Percentiles rank a stretch among this genome's conserved stretches.
phyloP scores from a whole-genome alignment of 1,140 invertebrate genomes.

The Drosophila suzukii region DNA sequence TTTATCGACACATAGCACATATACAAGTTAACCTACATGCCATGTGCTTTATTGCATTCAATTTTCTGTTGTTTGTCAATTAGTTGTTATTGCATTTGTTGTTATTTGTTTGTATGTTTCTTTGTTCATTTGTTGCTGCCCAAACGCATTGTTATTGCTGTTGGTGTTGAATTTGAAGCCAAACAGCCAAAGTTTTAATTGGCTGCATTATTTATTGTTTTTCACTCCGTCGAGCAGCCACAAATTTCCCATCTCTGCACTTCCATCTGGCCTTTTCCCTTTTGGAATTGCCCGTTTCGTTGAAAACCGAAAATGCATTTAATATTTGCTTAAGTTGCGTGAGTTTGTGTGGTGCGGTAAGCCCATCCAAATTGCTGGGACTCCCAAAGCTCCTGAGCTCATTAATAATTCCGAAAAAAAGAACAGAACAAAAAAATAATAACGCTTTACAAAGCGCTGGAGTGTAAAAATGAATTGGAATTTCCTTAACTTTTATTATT shows the following conservation, averaged over 20 bases:
- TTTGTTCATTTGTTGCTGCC: conserved; percentile 15
- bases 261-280: conserved; percentile 14
- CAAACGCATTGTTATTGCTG: conserved; percentile 28
- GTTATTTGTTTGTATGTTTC: background rate
- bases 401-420: conserved; percentile 28
- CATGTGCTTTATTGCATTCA: conserved; percentile 78
- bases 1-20: conserved; percentile 2
- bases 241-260: conserved; percentile 11
- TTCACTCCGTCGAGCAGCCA: conserved; percentile 72
- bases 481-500: conserved; percentile 16
- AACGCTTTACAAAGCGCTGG: conserved; percentile 11
- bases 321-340: conserved; percentile 62
- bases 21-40: conserved; percentile 40
- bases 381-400: conserved; percentile 34
- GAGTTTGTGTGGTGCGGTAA: background rate
- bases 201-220: conserved; percentile 82
- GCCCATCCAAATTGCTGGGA: conserved; percentile 10
- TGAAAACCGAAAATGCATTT: conserved; percentile 60
- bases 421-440: background rate
- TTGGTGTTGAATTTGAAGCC: conserved; percentile 51
- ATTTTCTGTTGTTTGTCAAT: conserved; percentile 81
- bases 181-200: conserved; percentile 81
- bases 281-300: conserved; percentile 21
- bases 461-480: conserved; percentile 10
- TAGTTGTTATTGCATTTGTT: conserved; percentile 55